Conservation (phyloP, 1,140 invertebrate genomes). For the Conus betulinus region DNA sequence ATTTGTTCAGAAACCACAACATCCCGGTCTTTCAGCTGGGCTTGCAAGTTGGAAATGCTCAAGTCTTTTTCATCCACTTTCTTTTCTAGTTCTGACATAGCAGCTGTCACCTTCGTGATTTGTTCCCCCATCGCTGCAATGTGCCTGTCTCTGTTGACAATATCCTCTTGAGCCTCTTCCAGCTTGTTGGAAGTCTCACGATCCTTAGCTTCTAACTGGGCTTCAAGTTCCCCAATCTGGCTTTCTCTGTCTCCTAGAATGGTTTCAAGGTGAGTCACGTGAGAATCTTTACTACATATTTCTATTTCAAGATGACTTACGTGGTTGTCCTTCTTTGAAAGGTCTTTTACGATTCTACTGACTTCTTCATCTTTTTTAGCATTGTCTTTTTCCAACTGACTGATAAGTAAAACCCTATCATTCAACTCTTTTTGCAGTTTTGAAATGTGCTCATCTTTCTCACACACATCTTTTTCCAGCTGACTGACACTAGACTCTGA, state of each 20-base stretch:
- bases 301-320: constrained; percentile 52
- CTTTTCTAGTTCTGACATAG: not conserved
- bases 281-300: not conserved
- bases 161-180: not conserved
- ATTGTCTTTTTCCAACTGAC: constrained; percentile 2
- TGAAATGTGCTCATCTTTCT: constrained; percentile 28
- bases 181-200: not conserved
- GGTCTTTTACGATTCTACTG: not conserved
- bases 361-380: not conserved
- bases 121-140: not conserved
- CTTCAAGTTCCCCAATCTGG: not conserved
- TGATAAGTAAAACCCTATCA: not conserved
- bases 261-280: constrained; percentile 12
- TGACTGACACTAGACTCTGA: not conserved
- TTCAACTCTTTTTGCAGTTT: constrained; percentile 18
- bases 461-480: constrained; percentile 21
- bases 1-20: not conserved
- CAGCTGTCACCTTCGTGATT: not conserved
- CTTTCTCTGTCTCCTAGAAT: constrained; percentile 10
- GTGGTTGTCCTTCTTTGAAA: not conserved
- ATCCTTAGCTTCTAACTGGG: not conserved
- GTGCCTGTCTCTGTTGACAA: not conserved
- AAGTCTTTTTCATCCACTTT: not conserved
- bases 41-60: not conserved
- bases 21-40: not conserved